Evolutionary conservation across 2,888 invertebrate genomes (phyloP), one percentile per base, ranked within the genome.

Genomic region (Syritta pipiens): DNA sequence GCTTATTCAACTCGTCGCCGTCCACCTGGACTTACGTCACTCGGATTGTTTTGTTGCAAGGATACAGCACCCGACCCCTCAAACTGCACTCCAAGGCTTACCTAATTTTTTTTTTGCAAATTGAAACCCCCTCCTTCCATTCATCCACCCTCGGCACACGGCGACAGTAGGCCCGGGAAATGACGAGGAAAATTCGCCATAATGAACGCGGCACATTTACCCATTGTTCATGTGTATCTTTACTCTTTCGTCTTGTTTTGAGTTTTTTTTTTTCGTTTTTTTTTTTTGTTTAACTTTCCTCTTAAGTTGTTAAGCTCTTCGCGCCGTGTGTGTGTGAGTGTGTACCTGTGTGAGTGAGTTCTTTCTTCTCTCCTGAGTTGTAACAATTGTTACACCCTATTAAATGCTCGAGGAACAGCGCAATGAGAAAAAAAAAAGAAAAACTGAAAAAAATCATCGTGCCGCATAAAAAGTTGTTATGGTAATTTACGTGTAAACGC

Each of bases 311-410:
- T 51, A 37, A 59, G 59, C 53, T 26, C 12, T 60, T 67, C 12
- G 46, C 51, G 51, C 67, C 55, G 24, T 22, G 9, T 22, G 17
- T 46, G 46, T 40, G 17, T 62, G 46, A 12, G 14, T 37, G 14
- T 12, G 0, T 1, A 5, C 6, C 9, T 32, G 6, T 1, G n/a
- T 32, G n/a, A n/a, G n/a, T n/a, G n/a, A n/a, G n/a, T 32, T 32
- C 32, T 32, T 32, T 32, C 32, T 10, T 6, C 22, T 19, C 42
- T 14, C 10, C 10, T 14, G 3, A 59, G 57, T 7, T 48, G 51
- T 51, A 60, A 48, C 60, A 46, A 60, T 49, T 75, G 40, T 75
- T 68, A 67, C 59, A 75, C 60, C 67, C 67, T 68, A 75, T 59
- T 67, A 37, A 67, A 51, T 67, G 46, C 60, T 60, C 40, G 24